Base-by-base conservation (phyloP, 2,888 invertebrate species). In the Prostheceraeus crozeri region DNA sequence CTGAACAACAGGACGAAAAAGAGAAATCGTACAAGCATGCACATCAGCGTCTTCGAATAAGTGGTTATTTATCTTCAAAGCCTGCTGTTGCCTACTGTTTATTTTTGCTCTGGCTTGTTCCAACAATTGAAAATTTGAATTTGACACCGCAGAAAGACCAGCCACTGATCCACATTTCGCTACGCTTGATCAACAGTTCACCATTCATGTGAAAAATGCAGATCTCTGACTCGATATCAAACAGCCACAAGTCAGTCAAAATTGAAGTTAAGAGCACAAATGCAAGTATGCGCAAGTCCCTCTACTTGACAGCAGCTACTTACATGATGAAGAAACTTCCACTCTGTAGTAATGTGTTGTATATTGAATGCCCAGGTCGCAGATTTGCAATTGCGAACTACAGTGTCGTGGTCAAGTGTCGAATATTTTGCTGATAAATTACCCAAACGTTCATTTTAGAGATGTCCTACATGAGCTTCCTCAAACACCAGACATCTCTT, bases 231-330 rank as follows among this genome's bases (percentile, higher is more conserved):
- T 40, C 21, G 40, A 6, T 40, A 40, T 14, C 40, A 40, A 23
- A n/a, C 40, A 40, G 21, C 40, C 21, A 23, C 14, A 23, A 40
- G 21, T 19, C 40, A 19, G 40, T 40, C 40, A 40, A 40, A 40
- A 40, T 40, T 40, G 40, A 40, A 40, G 6, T 4, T 23, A 40
- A 14, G 14, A 14, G 40, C 19, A 40, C 14, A 10, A 23, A 40
- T 40, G 40, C 19, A 40, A 40, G 40, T 40, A 40, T 40, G 14
- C 40, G 40, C 40, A 40, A 40, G 40, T 14, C 40, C 40, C 21
- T 40, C 40, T 40, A 40, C 21, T 14, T 40, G 19, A 19, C 40
- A 19, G 40, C 40, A 40, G 40, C 21, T 14, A 23, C 14, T 40
- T 40, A 40, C 40, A 40, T 40, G 14, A 19, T 14, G 14, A 40